Evolutionary conservation across 2,888 invertebrate genomes (phyloP).

Genomic region (Hypselothyrea guttata): DNA sequence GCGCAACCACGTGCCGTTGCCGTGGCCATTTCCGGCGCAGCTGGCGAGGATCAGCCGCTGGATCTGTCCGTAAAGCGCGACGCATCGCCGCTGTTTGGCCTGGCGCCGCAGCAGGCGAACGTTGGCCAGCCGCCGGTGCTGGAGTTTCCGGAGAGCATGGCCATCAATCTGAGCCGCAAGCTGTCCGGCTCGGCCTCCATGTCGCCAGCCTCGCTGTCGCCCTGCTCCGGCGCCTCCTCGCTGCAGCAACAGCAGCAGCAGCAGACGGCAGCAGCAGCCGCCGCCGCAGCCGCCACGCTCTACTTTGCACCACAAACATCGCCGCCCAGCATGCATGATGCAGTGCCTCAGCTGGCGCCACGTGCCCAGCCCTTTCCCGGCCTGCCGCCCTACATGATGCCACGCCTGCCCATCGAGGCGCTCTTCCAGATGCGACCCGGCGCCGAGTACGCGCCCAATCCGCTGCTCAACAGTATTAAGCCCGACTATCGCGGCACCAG

Average conservation of each 20-base stretch:
- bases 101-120: slow-evolving; percentile 84
- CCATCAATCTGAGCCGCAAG: slow-evolving; percentile 89
- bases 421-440: slow-evolving; percentile 84
- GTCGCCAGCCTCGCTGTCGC: slow-evolving; percentile 70
- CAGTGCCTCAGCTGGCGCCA: slow-evolving; percentile 54
- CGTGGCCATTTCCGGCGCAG: background rate
- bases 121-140: slow-evolving; percentile 11
- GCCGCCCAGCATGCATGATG: slow-evolving; percentile 63
- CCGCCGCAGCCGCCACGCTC: slow-evolving; percentile 75
- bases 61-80: slow-evolving; percentile 94
- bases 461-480: slow-evolving; percentile 85
- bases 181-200: slow-evolving; percentile 84
- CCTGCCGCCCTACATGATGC: slow-evolving; percentile 82
- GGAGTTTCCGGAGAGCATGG: slow-evolving; percentile 84
- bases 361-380: slow-evolving; percentile 46
- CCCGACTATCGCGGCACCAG: slow-evolving; percentile 83
- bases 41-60: slow-evolving; percentile 89
- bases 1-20: slow-evolving; percentile 6
- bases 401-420: slow-evolving; percentile 87
- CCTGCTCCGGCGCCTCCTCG: slow-evolving; percentile 65
- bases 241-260: slow-evolving; percentile 54
- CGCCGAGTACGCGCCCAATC: slow-evolving; percentile 85
- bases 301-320: slow-evolving; percentile 78
- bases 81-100: slow-evolving; percentile 85
- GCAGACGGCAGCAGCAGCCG: slow-evolving; percentile 57